Base-by-base conservation (phyloP, 2,888 invertebrate genomes). In the Autographa gamma region DNA sequence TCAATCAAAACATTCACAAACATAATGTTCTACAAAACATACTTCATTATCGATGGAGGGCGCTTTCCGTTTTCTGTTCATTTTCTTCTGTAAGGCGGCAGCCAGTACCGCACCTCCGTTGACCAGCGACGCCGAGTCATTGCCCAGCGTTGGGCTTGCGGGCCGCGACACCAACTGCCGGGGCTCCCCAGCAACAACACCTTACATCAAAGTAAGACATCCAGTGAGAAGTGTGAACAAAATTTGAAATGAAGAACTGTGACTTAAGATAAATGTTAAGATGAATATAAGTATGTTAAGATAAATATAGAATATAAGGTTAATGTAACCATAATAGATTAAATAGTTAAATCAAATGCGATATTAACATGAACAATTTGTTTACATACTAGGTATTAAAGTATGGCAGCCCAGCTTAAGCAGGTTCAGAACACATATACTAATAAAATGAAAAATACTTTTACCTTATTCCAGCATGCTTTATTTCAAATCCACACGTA, bases 51-150 rank as follows among this genome's bases (percentile, higher is more conserved):
- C 96, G 65, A 94, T 73, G 3, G 95, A 94, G 43, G 96, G 96
- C 6, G 97, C 97, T 92, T 98, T 98, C 82, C 98, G 95, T 91
- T 98, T 98, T 73, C 98, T 96, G 84, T 97, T 97, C 87, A 98
- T 98, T 90, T 98, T 98, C 92, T 98, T 98, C 89, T 98, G 98
- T 73, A 98, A 90, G 0, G 98, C 98, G 0, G 98, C 98, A 0
- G 97, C 97, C 11, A 98, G 92, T 0, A 97, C 97, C 0, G 98
- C 98, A 61, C 97, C 97, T 9, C 98, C 98, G 89, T 98, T 98
- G 38, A 98, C 97, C 70, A 98, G 96, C 0, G 93, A 91, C 0
- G 93, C 83, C 0, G 93, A 85, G 41, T 94, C 95, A 64, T 87
- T 88, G 38, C 81, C 87, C 3, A 94, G 88, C 0, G 94, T 95